phyloP scores from a whole-genome alignment of 2,888 invertebrate species.

The Villa cingulata region DNA sequence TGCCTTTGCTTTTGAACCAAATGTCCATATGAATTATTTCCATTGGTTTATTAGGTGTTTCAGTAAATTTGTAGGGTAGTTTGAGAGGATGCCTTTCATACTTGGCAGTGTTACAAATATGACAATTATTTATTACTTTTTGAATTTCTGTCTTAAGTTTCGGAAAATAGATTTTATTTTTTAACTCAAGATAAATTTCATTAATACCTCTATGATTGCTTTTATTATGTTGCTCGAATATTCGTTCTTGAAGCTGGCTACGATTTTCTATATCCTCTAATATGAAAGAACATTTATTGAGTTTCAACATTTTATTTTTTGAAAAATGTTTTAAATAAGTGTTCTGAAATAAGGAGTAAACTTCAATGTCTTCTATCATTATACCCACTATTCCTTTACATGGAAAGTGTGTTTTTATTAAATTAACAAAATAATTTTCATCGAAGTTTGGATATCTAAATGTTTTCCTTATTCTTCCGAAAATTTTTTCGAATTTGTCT shows the following conservation, averaged over 20 bases:
- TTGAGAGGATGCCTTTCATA: no score
- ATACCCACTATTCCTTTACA: no score
- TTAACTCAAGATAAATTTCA: conserved; percentile 6
- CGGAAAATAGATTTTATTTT: no score
- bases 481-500: background rate
- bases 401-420: no score
- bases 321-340: conserved; percentile 2
- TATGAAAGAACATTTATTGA: no score
- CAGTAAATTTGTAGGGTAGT: conserved; percentile 9
- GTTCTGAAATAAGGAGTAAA: background rate
- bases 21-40: no score
- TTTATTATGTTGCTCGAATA: conserved; percentile 4
- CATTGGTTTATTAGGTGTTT: conserved; percentile 10
- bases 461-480: background rate
- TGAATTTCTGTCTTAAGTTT: no score
- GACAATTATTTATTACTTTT: no score
- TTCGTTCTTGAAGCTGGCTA: background rate
- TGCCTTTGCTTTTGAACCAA: conserved; percentile 7
- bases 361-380: background rate
- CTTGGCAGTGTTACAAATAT: no score
- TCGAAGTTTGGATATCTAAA: background rate
- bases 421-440: no score
- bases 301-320: no score
- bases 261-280: no score
- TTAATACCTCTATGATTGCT: conserved; percentile 11